A percentile compares a stretch with the other conserved stretches of the same genome.
Evolutionary conservation across 2,797 vertebrate genomes (phyloP).

Genomic region (Scyliorhinus canicula): DNA sequence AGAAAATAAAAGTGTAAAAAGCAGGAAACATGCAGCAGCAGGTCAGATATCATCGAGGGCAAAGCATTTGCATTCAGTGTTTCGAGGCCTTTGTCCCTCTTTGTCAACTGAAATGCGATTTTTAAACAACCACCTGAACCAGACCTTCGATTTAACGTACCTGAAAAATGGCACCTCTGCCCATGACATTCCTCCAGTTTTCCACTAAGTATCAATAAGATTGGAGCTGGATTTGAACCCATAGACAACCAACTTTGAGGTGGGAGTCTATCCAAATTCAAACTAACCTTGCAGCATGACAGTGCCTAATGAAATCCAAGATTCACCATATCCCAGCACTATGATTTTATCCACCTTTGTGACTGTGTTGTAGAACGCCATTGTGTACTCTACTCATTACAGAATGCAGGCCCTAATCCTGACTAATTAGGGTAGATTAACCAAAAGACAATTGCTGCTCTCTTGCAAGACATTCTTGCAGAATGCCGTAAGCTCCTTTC

Average conservation of each 20-base stretch:
- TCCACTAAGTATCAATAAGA: background rate
- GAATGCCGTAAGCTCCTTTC: background rate
- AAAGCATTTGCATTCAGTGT: background rate
- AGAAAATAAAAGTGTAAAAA: background rate
- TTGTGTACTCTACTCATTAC: background rate
- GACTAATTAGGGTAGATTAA: conserved; percentile 21
- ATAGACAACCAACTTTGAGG: background rate
- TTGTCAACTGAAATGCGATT: background rate
- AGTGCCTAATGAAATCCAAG: background rate
- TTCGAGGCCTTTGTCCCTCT: too few relatives aligned
- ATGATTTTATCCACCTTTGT: background rate
- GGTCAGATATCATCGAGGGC: background rate
- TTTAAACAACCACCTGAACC: background rate
- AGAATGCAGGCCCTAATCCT: conserved; percentile 10
- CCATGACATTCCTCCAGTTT: background rate
- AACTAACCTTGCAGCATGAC: background rate
- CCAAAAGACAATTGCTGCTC: background rate
- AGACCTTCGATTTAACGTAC: background rate
- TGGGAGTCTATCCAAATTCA: background rate
- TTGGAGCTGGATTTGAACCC: background rate
- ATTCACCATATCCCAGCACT: background rate
- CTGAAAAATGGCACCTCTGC: background rate
- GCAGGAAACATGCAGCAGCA: background rate
- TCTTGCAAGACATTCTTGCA: background rate
- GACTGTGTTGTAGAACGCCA: background rate